Base-by-base conservation (phyloP, 2,797 vertebrate genomes). In the Acropternis orthonyx region DNA sequence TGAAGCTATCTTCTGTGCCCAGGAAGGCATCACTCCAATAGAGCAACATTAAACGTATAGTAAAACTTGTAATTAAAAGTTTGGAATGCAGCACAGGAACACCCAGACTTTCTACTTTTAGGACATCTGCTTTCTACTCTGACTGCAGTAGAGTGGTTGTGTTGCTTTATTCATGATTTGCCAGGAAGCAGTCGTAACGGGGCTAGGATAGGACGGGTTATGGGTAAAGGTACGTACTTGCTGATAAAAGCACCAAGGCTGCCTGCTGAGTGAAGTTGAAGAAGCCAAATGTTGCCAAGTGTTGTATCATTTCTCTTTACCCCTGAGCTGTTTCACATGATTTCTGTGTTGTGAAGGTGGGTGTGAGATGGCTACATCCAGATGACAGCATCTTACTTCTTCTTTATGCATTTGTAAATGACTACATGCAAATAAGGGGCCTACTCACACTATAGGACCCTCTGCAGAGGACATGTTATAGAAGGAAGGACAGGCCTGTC, bases 1-100 rank as follows among this genome's bases (percentile, higher is more conserved):
- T 20, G 13, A 73, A 56, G 19, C 23, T 28, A 4, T 37, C 20
- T 62, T 34, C 44, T 41, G 28, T 39, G n/a, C 10, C 32, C n/a
- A 1, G 7, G 59, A 76, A 71, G 10, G 52, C 0, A 0, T 32
- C 6, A 12, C 22, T 78, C 36, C 12, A 34, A 22, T 0, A 43
- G 11, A 55, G 7, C 13, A 66, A 34, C 0, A 0, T 63, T 54
- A 89, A 88, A 49, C 3, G 7, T 4, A 8, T 0, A 41, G 27
- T 49, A 52, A 74, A 92, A 51, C 8, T 51, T 1, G 1, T 19
- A 85, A 39, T 14, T 32, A 63, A 67, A 56, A 26, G 5, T 68
- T 58, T 74, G n/a, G 14, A 65, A 12, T 5, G 4, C 30, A 62
- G 41, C 65, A 28, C 27, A 72, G 32, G 24, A 88, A 43, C 17